Evolutionary conservation across 2,888 invertebrate genomes (phyloP), one percentile per base, ranked within the genome.

Genomic region (Diaperis boleti): DNA sequence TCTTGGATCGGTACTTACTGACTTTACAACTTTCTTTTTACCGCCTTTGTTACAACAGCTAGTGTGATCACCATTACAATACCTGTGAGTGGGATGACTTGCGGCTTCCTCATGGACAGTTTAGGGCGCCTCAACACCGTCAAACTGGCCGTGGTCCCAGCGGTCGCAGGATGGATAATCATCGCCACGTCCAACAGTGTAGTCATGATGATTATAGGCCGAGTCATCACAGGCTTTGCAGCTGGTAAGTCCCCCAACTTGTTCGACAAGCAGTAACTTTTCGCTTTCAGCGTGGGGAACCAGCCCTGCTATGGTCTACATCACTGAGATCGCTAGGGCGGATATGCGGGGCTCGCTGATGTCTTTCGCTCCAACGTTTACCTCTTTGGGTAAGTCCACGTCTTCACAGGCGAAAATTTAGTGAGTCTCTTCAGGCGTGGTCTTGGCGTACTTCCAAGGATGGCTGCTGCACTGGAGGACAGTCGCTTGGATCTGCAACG

Each of bases 231-330:
- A 0, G 86, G 86, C 3, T 67, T 86, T 20, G 82, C 84, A 1
- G 82, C 84, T 64, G 81, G 83, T 82, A 76, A 72, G 60, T 62
- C 7, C 13, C 10, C 15, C 14, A 6, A 35, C 6, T 29, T 41
- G 6, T 6, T 13, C 26, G 13, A 15, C 2, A 33, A 26, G 54
- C 44, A 20, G 14, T 20, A 11, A 20, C 47, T 20, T 7, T 22
- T 41, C 7, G 8, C 10, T 29, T 31, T 1, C 10, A 75, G 85
- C 85, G 1, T 75, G 85, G 72, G 84, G 84, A 7, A 84, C 85
- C 0, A 85, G 85, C 63, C 85, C 86, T 4, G 85, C 85, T 1
- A 83, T 85, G 41, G 86, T 86, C 13, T 86, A 86, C 74, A 84
- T 86, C 54, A 85, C 86, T 7, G 86, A 86, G 76, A 83, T 86